Evolutionary conservation across 2,797 vertebrate genomes (phyloP).

Genomic region (Anabacerthia variegaticeps): DNA sequence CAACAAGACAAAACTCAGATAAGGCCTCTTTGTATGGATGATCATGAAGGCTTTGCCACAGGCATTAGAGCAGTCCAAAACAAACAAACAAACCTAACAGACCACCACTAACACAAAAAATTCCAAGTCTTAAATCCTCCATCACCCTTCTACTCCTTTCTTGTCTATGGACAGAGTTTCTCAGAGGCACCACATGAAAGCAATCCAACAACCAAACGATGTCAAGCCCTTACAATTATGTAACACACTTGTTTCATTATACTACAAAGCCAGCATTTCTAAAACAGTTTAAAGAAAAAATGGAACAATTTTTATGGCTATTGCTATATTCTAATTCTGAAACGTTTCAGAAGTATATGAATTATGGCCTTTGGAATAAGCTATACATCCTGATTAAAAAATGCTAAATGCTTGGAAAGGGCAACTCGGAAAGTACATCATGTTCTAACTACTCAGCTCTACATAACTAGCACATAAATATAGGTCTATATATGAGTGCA

Average conservation of each 20-base stretch:
- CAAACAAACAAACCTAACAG: not conserved
- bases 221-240: not conserved
- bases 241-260: not conserved
- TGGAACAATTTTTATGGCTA: not conserved
- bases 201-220: not conserved
- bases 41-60: not conserved
- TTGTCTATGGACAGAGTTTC: not conserved
- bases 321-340: not conserved
- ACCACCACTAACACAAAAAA: not conserved
- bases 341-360: not conserved
- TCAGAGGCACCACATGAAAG: not conserved
- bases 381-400: not conserved
- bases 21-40: not conserved
- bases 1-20: not conserved
- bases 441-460: not conserved
- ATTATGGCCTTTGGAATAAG: not conserved
- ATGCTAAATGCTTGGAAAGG: not conserved
- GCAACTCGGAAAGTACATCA: not conserved
- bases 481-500: fast-evolving
- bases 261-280: not conserved
- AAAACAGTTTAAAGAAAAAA: not conserved
- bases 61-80: not conserved
- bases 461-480: not conserved
- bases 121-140: not conserved
- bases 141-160: not conserved